Base-by-base conservation (phyloP, 2,797 vertebrate species). In the Heteromormyrus szaboi region DNA sequence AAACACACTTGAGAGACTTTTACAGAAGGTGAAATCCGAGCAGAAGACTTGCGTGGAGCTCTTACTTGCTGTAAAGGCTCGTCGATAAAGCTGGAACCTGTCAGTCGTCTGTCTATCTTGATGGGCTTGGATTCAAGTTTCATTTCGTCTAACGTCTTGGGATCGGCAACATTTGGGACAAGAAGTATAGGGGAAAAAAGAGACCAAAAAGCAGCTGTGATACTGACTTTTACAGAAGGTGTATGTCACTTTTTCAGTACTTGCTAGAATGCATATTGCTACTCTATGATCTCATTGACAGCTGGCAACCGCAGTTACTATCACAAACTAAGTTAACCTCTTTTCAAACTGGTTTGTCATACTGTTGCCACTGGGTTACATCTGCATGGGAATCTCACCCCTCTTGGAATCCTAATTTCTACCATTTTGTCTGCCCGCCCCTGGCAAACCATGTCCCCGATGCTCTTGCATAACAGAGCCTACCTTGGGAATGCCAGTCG, bases 41-140 rank as follows among this genome's bases (percentile, higher is more conserved):
- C n/a, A 50, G 41, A 11, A 48, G 79, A 83, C 19, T 3, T 2
- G 46, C 37, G 3, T 4, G 22, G 22, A 17, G 9, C 17, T 44
- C 91, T 91, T 92, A 99, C 99, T 97, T 99, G 98, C 92, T 99
- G 99, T 89, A 99, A 95, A 93, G 99, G 99, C 92, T 99, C 99
- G 93, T 99, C 99, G 90, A 99, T 99, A 94, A 98, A 98, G 95
- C 96, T 99, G 3, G 98, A 98, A 94, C 99, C 99, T 0, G 98
- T 99, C 89, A 99, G 93, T 93, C 99, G 97, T 93, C 99, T 96
- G 95, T 99, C 99, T 90, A 99, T 99, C 94, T 98, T 99, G 92
- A 98, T 97, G 79, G 96, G 96, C 91, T 96, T 98, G 88, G 95
- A 93, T 94, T 99, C 99, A 87, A 95, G 95, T 96, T 97, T 99